Evolutionary conservation across 2,797 vertebrate genomes (phyloP).

Genomic region (Acipenser ruthenus): DNA sequence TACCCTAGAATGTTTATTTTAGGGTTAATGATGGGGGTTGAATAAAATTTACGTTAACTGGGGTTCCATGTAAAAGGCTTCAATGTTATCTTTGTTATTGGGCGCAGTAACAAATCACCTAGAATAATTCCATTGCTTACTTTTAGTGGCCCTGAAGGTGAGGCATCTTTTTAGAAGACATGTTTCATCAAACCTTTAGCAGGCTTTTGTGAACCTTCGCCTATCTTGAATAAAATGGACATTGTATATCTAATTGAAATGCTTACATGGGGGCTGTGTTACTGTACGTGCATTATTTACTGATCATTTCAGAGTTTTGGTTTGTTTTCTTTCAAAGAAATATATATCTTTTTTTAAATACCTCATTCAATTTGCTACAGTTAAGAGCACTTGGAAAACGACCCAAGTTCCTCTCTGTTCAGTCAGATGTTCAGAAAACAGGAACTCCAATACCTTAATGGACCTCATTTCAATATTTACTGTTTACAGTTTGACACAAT

Average conservation of each 20-base stretch:
- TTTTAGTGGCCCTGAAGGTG: too few species aligned
- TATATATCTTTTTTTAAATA: conserved; percentile 40
- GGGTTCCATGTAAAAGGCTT: too few species aligned
- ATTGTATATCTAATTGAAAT: conserved; percentile 13
- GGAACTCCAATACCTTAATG: conserved; percentile 88
- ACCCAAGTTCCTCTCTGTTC: conserved; percentile 7
- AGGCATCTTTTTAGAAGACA: too few species aligned
- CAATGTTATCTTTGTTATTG: too few species aligned
- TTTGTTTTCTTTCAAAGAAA: conserved; percentile 31
- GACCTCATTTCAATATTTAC: conserved; percentile 98
- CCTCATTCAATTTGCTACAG: conserved; percentile 34
- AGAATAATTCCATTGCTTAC: too few species aligned
- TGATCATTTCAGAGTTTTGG: conserved; percentile 30
- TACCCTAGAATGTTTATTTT: too few species aligned
- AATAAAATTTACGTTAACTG: too few species aligned
- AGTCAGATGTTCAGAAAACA: conserved; percentile 49
- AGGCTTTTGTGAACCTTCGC: too few species aligned
- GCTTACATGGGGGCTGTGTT: conserved; percentile 24
- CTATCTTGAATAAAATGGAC: background rate
- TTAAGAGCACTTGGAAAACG: conserved; percentile 21
- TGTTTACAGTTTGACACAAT: conserved; percentile 98
- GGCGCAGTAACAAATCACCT: too few species aligned
- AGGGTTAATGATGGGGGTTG: too few species aligned
- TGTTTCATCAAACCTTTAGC: too few species aligned
- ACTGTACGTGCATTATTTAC: conserved; percentile 28